Evolutionary conservation across 2,888 invertebrate species (phyloP).

Genomic region (Sisyra nigra): DNA sequence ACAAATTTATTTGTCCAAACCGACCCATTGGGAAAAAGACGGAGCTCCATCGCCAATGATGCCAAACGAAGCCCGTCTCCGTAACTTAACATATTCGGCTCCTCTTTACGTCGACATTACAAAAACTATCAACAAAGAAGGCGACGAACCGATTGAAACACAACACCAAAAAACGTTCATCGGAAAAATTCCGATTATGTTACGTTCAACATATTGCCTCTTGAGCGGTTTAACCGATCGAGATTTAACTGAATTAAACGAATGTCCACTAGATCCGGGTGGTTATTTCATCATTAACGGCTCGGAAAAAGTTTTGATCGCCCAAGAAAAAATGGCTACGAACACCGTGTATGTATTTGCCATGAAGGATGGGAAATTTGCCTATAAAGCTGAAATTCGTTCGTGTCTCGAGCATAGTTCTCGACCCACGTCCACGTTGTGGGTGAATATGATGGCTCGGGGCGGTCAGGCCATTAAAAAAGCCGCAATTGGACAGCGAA

Average conservation of each 20-base stretch:
- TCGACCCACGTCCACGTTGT: conserved; percentile 91
- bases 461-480: conserved; percentile 98
- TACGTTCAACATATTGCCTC: conserved; percentile 93
- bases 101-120: conserved; percentile 98
- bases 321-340: conserved; percentile 99
- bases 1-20: conserved; percentile 97
- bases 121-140: conserved; percentile 86
- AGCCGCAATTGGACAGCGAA: conserved; percentile 96
- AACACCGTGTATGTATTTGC: conserved; percentile 99
- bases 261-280: conserved; percentile 97
- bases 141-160: conserved; percentile 73
- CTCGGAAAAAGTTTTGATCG: conserved; percentile 95
- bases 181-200: conserved; percentile 97
- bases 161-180: conserved; percentile 63
- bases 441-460: conserved; percentile 99
- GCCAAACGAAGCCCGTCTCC: conserved; percentile 96
- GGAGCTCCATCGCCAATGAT: conserved; percentile 99
- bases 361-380: conserved; percentile 99
- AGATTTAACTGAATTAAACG: conserved; percentile 97
- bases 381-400: conserved; percentile 94
- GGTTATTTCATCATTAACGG: conserved; percentile 99
- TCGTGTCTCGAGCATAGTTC: conserved; percentile 87
- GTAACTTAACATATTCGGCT: conserved; percentile 96
- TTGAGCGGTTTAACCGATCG: conserved; percentile 90
- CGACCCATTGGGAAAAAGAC: conserved; percentile 99